phyloP scores from a whole-genome alignment of 2,888 invertebrate species.

The Oxytorus armatus region DNA sequence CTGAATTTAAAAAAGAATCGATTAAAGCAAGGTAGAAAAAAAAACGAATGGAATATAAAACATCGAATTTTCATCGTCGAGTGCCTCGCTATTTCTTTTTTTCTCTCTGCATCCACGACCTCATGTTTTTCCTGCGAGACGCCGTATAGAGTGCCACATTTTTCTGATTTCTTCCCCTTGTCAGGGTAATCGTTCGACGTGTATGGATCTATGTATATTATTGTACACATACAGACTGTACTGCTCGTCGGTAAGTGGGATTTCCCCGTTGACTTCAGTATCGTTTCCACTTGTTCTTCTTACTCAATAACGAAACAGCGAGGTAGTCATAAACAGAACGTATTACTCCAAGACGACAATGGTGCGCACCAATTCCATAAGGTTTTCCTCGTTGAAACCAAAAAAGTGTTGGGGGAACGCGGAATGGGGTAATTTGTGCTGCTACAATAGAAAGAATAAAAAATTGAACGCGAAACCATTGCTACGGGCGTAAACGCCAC shows the following conservation, averaged over 20 bases:
- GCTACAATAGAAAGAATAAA: neutral
- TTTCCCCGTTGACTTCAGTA: slow-evolving; percentile 21
- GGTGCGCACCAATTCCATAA: neutral
- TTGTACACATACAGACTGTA: neutral
- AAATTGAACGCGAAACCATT: neutral
- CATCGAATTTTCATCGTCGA: neutral
- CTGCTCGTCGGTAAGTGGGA: neutral
- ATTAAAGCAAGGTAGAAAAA: neutral
- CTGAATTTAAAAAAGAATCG: neutral
- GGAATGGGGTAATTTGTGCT: neutral
- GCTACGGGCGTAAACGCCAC: too few relatives aligned
- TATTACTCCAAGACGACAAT: slow-evolving; percentile 6
- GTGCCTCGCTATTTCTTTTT: neutral
- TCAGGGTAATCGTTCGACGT: neutral
- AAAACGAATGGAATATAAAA: neutral
- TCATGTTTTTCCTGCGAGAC: slow-evolving; percentile 2
- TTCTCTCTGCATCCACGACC: neutral
- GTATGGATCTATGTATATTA: neutral
- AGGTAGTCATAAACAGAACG: neutral
- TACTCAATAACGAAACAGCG: neutral
- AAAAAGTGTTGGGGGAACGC: slow-evolving; percentile 42
- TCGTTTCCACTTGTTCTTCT: slow-evolving; percentile 9
- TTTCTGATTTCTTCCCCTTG: slow-evolving; percentile 3
- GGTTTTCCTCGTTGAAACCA: slow-evolving; percentile 31
- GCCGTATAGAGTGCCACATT: neutral